Evolutionary conservation across 2,888 invertebrate species (phyloP).

Genomic region (Adelphocoris suturalis): DNA sequence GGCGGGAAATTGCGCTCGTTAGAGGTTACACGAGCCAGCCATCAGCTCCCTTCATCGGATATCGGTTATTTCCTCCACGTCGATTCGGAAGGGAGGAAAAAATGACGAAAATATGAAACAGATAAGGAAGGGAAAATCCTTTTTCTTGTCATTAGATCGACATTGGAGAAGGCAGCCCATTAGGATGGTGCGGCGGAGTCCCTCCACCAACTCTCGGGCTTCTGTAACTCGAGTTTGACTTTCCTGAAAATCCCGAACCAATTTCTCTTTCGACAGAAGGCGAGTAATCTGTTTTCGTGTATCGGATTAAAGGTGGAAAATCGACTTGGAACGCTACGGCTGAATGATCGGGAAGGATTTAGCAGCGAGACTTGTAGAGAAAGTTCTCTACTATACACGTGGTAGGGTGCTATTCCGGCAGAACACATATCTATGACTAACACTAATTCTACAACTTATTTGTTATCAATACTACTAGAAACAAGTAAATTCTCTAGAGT

Average conservation of each 20-base stretch:
- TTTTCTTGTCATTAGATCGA: slow-evolving; percentile 31
- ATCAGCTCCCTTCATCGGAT: slow-evolving; percentile 2
- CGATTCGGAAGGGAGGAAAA: background rate
- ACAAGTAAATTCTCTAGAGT: too few relatives aligned
- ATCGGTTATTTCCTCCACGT: slow-evolving; percentile 14
- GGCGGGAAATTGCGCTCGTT: background rate
- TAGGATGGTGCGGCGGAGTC: background rate
- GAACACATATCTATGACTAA: too few relatives aligned
- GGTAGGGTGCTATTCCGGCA: too few relatives aligned
- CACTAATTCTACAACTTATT: too few relatives aligned
- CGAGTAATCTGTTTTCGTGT: background rate
- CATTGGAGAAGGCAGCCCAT: background rate
- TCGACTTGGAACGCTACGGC: background rate
- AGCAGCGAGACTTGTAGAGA: too few relatives aligned
- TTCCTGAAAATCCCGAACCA: background rate
- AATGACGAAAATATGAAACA: slow-evolving; percentile 29
- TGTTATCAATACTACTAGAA: too few relatives aligned
- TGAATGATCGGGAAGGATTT: too few relatives aligned
- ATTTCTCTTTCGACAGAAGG: background rate
- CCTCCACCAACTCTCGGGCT: background rate
- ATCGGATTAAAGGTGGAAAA: background rate
- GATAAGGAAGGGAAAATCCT: background rate
- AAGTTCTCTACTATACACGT: too few relatives aligned
- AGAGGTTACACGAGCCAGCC: background rate
- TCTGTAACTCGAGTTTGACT: background rate